phyloP scores from a whole-genome alignment of 2,888 invertebrate genomes.

The Eupithecia inturbata region DNA sequence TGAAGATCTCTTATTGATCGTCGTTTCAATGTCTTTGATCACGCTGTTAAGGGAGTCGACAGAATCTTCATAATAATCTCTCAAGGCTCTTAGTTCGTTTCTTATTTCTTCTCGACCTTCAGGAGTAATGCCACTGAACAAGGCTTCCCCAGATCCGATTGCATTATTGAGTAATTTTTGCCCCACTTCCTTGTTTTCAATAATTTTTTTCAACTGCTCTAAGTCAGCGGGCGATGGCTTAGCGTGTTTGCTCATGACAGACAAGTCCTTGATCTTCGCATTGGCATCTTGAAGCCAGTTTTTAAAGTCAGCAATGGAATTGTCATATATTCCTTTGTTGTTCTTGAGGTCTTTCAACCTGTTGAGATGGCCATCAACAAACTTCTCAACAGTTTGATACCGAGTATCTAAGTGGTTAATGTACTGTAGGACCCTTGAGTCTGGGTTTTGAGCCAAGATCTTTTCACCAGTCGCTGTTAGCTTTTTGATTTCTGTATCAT shows the following conservation, averaged over 20 bases:
- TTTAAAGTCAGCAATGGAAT: constrained; percentile 87
- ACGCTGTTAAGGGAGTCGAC: constrained; percentile 93
- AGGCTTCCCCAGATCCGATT: constrained; percentile 93
- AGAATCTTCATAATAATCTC: constrained; percentile 93
- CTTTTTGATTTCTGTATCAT: constrained; percentile 87
- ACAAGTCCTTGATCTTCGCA: constrained; percentile 88
- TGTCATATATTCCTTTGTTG: constrained; percentile 88
- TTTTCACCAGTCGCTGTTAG: constrained; percentile 88
- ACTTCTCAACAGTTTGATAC: constrained; percentile 89
- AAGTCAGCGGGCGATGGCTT: constrained; percentile 91
- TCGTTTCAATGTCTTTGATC: constrained; percentile 94
- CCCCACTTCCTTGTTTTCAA: constrained; percentile 90
- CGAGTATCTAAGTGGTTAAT: constrained; percentile 90
- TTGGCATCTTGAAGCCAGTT: constrained; percentile 92
- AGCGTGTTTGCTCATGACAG: constrained; percentile 88
- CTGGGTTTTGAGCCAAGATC: constrained; percentile 90
- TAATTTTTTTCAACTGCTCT: constrained; percentile 89
- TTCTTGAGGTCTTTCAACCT: constrained; percentile 88
- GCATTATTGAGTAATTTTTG: constrained; percentile 90
- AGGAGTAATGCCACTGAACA: constrained; percentile 93
- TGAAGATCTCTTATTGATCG: constrained; percentile 94
- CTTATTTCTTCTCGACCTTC: constrained; percentile 94
- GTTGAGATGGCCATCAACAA: constrained; percentile 87
- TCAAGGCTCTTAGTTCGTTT: constrained; percentile 90
- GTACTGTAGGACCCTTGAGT: constrained; percentile 92